Percentiles rank a stretch among this genome's conserved stretches.
Conservation (phyloP, 2,797 vertebrate genomes). For the Sitta carolinensis region DNA sequence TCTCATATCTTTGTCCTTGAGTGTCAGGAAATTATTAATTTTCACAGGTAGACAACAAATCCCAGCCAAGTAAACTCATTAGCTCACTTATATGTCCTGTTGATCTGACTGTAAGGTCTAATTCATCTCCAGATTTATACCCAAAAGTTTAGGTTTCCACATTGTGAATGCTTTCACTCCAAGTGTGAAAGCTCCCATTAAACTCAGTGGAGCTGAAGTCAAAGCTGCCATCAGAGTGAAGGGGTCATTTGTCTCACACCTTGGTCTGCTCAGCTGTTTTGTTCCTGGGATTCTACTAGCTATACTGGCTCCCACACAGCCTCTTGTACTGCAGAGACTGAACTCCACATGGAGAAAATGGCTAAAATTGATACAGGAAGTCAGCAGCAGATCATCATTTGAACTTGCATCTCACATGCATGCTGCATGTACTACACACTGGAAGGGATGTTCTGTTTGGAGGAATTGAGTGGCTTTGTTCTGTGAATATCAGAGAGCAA, state of each 20-base stretch:
- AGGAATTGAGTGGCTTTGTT: background rate
- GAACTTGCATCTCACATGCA: accelerated
- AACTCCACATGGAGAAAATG: background rate
- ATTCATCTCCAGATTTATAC: background rate
- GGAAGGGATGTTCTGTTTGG: background rate
- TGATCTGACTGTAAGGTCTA: background rate
- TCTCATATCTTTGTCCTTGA: background rate
- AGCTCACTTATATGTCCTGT: background rate
- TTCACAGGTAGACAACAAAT: background rate
- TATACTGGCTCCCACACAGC: background rate
- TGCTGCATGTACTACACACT: background rate
- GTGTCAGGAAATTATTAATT: background rate
- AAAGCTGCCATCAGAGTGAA: background rate
- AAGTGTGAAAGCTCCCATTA: background rate
- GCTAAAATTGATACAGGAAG: background rate
- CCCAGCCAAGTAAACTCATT: background rate
- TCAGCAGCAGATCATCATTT: background rate
- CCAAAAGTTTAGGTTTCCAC: background rate
- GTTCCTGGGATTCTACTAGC: background rate
- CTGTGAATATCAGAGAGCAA: background rate
- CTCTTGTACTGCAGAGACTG: background rate
- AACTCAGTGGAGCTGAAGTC: background rate
- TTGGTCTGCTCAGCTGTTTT: accelerated
- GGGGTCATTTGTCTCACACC: background rate
- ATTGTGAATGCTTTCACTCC: background rate